Percentiles rank a stretch among this genome's conserved stretches.
phyloP scores from a whole-genome alignment of 2,888 invertebrate species.

The Opisthograptis luteolata region DNA sequence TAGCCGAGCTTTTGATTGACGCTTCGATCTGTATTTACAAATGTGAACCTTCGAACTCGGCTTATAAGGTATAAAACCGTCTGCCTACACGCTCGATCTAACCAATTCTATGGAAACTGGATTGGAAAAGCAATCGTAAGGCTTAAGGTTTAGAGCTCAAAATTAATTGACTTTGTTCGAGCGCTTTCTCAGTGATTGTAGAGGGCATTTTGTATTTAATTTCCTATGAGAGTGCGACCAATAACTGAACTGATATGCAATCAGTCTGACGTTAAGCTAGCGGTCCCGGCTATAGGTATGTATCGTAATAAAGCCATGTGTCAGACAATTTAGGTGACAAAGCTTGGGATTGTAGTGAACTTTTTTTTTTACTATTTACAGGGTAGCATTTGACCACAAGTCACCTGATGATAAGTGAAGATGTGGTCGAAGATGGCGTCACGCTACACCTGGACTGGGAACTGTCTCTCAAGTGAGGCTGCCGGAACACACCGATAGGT shows the following conservation, averaged over 20 bases:
- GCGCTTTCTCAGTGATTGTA: background rate
- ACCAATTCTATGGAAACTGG: background rate
- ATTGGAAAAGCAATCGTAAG: background rate
- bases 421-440: too few relatives aligned
- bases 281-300: background rate
- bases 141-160: background rate
- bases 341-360: too few relatives aligned
- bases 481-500: too few relatives aligned
- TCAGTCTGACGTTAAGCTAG: background rate
- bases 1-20: background rate
- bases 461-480: too few relatives aligned
- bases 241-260: constrained; percentile 10
- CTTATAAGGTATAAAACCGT: background rate
- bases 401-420: too few relatives aligned
- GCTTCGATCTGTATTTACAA: background rate
- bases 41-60: background rate
- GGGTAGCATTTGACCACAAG: too few relatives aligned
- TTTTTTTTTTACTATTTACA: too few relatives aligned
- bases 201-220: constrained; percentile 18
- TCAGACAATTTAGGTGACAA: too few relatives aligned
- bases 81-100: background rate
- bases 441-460: too few relatives aligned
- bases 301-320: too few relatives aligned
- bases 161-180: background rate
- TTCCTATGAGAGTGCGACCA: constrained; percentile 20